These are phyloP conservation scores for Drosophila pseudoananassae DNA, from an alignment of 1,140 invertebrate species.

Conservation along the genomic window DNA sequence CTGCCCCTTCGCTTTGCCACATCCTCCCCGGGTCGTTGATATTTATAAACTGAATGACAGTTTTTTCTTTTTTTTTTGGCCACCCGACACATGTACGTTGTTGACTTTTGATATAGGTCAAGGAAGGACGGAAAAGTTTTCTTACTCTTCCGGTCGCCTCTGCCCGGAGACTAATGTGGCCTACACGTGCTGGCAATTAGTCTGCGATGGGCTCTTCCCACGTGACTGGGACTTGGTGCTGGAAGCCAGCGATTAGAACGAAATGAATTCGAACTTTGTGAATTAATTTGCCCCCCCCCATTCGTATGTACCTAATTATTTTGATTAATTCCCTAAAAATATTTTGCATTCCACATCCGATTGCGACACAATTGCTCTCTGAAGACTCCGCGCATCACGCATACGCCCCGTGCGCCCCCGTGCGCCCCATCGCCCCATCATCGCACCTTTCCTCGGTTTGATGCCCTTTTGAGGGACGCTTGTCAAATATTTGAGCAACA, in stretches of 20 bases:
- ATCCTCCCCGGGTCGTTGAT: conserved; percentile 5
- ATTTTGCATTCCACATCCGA: conserved; percentile 9
- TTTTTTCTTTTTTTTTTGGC: conserved; percentile 15
- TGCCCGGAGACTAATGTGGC: conserved; percentile 35
- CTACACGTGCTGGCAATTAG: conserved; percentile 56
- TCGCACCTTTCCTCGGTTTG: conserved; percentile 21
- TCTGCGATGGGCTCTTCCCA: conserved; percentile 18
- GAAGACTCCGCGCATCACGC: conserved; percentile 21
- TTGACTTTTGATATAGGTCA: conserved; percentile 55
- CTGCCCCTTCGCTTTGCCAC: background rate
- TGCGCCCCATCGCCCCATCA: too few species aligned
- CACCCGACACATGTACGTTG: conserved; percentile 39
- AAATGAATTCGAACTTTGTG: conserved; percentile 37
- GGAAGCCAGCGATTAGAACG: conserved; percentile 21
- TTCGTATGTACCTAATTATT: conserved; percentile 25
- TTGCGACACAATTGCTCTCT: conserved; percentile 6
- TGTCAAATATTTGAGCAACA: conserved; percentile 29
- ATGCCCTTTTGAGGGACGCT: conserved; percentile 26
- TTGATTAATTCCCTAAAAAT: conserved; percentile 19
- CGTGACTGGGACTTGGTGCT: conserved; percentile 17
- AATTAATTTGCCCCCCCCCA: conserved; percentile 25
- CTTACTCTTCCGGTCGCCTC: background rate
- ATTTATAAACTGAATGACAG: conserved; percentile 52
- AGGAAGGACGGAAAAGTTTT: conserved; percentile 28
- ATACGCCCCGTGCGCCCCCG: conserved; percentile 43